phyloP scores from a whole-genome alignment of 2,888 invertebrate genomes.

The Pachydiplax longipennis region DNA sequence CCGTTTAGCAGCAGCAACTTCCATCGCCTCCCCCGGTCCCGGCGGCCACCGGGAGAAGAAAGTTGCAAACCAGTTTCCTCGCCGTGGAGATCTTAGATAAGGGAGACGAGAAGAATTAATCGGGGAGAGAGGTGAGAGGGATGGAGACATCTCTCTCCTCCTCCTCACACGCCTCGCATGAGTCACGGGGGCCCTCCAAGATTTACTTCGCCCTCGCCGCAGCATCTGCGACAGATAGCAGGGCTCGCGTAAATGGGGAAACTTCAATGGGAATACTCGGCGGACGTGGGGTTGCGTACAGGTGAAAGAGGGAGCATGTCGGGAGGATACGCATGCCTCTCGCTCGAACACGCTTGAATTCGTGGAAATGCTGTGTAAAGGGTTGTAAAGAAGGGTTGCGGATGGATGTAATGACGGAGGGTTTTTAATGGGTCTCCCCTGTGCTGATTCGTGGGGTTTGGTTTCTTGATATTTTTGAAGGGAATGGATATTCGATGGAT shows the following conservation, averaged over 20 bases:
- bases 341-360: not conserved
- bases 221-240: too few relatives aligned
- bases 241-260: too few relatives aligned
- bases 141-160: not conserved
- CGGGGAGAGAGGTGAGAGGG: not conserved
- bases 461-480: too few relatives aligned
- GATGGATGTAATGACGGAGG: not conserved
- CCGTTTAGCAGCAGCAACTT: not conserved
- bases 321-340: too few relatives aligned
- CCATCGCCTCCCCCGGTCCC: not conserved
- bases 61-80: constrained; percentile 19
- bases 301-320: too few relatives aligned
- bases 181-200: not conserved
- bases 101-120: constrained; percentile 2
- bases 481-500: too few relatives aligned
- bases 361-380: not conserved
- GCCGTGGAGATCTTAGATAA: constrained; percentile 12
- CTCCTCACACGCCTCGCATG: not conserved
- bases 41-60: not conserved
- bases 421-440: too few relatives aligned
- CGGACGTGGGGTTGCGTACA: too few relatives aligned
- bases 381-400: not conserved
- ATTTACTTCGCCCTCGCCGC: not conserved
- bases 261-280: too few relatives aligned
- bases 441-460: too few relatives aligned